A percentile compares a stretch with the other conserved stretches of the same genome.
Evolutionary conservation across 2,113 vertebrate genomes (phyloP).

Genomic region (Ondatra zibethicus): DNA sequence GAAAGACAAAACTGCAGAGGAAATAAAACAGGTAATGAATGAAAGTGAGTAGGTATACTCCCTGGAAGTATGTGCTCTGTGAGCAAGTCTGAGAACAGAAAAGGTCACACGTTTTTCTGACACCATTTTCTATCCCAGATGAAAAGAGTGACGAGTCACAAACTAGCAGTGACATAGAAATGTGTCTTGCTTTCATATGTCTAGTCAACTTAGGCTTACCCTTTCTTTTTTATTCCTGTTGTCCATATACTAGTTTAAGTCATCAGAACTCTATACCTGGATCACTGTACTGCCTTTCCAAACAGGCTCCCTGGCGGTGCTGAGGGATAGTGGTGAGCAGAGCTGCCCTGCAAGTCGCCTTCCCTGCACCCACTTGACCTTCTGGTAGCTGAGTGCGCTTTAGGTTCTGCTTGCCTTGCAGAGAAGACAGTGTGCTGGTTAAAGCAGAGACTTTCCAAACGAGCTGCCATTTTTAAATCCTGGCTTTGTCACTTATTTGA

Average conservation of each 20-base stretch:
- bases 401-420: background rate
- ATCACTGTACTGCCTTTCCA: conserved; percentile 12
- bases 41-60: conserved; percentile 48
- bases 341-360: background rate
- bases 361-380: background rate
- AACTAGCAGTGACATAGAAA: conserved; percentile 12
- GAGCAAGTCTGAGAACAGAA: conserved; percentile 56
- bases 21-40: conserved; percentile 92
- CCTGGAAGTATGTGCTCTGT: conserved; percentile 48
- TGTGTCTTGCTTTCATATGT: conserved; percentile 7
- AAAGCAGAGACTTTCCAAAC: background rate
- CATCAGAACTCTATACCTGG: background rate
- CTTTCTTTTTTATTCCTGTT: conserved; percentile 25
- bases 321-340: background rate
- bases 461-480: conserved; percentile 30
- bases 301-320: background rate
- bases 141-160: conserved; percentile 54
- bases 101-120: conserved; percentile 45
- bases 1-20: conserved; percentile 91
- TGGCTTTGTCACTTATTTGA: background rate
- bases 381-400: background rate
- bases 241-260: conserved; percentile 37
- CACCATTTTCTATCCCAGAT: conserved; percentile 39
- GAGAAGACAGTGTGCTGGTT: background rate
- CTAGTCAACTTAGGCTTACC: background rate